phyloP scores from a whole-genome alignment of 2,113 vertebrate species.

The Sceloporus undulatus region DNA sequence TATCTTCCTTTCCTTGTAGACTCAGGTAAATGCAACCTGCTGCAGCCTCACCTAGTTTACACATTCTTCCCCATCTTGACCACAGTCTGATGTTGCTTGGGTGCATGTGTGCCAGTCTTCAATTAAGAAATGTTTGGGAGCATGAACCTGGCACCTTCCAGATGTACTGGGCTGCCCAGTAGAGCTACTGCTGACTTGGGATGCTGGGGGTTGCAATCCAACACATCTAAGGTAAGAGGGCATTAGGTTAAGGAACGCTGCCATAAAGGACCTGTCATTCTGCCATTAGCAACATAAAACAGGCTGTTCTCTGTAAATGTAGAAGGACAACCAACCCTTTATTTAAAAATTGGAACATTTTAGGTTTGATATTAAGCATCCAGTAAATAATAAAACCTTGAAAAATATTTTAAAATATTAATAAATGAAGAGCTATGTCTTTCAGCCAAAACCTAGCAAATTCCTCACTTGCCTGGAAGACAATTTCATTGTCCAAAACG shows the following conservation, averaged over 20 bases:
- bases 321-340: not conserved
- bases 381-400: not conserved
- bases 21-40: too few species aligned
- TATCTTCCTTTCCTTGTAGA: too few species aligned
- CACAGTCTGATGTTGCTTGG: too few species aligned
- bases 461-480: not conserved
- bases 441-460: not conserved
- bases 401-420: not conserved
- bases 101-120: too few species aligned
- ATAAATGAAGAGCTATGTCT: not conserved
- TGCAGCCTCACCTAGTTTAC: too few species aligned
- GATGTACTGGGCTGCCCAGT: too few species aligned
- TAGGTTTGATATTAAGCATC: not conserved
- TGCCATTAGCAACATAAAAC: not conserved
- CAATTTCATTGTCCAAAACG: too few species aligned
- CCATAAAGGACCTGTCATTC: not conserved
- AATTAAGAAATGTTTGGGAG: too few species aligned
- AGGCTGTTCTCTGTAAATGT: not conserved
- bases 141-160: too few species aligned
- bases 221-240: not conserved
- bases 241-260: not conserved
- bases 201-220: too few species aligned
- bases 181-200: too few species aligned
- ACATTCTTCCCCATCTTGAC: too few species aligned
- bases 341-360: not conserved